A percentile compares a stretch with the other conserved stretches of the same genome.
Evolutionary conservation across 2,888 invertebrate species (phyloP).

Genomic region (Suillia variegata): DNA sequence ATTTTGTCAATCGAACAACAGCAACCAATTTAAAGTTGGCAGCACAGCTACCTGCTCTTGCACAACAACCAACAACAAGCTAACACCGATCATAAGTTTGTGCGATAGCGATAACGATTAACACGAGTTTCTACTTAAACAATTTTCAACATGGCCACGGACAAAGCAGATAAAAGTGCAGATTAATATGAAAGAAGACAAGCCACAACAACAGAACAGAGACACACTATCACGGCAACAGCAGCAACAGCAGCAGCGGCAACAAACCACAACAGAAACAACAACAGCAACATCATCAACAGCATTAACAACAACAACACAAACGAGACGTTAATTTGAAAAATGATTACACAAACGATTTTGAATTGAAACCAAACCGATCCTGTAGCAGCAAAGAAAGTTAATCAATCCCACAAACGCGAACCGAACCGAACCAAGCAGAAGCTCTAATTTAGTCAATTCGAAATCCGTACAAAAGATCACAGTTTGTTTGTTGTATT

Average conservation of each 20-base stretch:
- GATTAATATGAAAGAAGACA: background rate
- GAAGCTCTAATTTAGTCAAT: slow-evolving; percentile 14
- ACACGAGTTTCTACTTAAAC: slow-evolving; percentile 54
- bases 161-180: background rate
- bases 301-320: slow-evolving; percentile 11
- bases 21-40: background rate
- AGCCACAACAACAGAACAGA: background rate
- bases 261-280: background rate
- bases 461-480: slow-evolving; percentile 6
- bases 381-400: background rate
- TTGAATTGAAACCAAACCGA: too few species aligned
- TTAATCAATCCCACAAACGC: slow-evolving; percentile 15
- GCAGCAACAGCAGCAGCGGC: slow-evolving; percentile 3
- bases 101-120: slow-evolving; percentile 48
- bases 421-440: background rate
- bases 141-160: slow-evolving; percentile 26
- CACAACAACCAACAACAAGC: slow-evolving; percentile 40
- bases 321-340: slow-evolving; percentile 1
- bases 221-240: background rate
- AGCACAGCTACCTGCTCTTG: slow-evolving; percentile 13
- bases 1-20: background rate
- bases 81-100: slow-evolving; percentile 50
- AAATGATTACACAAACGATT: background rate
- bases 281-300: slow-evolving; percentile 1
- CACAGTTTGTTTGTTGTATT: background rate